phyloP scores from a whole-genome alignment of 2,113 vertebrate genomes.

The Saccopteryx leptura region DNA sequence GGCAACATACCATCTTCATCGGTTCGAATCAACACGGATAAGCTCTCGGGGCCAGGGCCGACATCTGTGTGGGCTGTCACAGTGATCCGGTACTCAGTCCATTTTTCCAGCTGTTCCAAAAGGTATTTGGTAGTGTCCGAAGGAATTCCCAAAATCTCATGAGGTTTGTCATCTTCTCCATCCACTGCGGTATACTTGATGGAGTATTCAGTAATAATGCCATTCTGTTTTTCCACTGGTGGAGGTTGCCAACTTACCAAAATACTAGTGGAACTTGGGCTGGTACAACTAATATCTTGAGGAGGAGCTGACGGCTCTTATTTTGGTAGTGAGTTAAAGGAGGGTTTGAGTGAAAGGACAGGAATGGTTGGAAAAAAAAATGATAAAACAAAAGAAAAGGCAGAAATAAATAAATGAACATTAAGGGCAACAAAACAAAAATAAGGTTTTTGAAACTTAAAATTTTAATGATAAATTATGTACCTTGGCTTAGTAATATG shows the following conservation, averaged over 20 bases:
- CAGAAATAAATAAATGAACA: constrained; percentile 92
- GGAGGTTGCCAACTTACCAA: constrained; percentile 99
- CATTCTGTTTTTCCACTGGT: constrained; percentile 96
- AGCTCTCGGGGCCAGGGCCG: constrained; percentile 97
- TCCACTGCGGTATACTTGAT: constrained; percentile 94
- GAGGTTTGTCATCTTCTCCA: constrained; percentile 93
- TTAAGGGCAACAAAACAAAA: constrained; percentile 90
- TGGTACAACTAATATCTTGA: constrained; percentile 97
- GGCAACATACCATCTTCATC: constrained; percentile 99
- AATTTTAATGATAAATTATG: constrained; percentile 87
- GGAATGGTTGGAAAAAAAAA: constrained; percentile 90
- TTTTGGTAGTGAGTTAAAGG: constrained; percentile 92
- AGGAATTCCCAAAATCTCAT: constrained; percentile 93
- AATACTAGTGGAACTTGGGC: constrained; percentile 98
- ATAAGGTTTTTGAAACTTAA: constrained; percentile 92
- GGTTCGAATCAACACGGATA: constrained; percentile 96
- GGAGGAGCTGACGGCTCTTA: constrained; percentile 98
- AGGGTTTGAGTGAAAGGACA: constrained; percentile 91
- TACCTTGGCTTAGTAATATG: constrained; percentile 93
- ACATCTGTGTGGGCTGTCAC: constrained; percentile 97
- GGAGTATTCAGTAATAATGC: constrained; percentile 96
- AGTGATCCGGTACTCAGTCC: constrained; percentile 97
- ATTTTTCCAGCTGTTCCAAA: constrained; percentile 99
- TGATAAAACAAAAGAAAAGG: constrained; percentile 91
- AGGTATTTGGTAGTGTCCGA: constrained; percentile 95